Evolutionary conservation across 1,140 invertebrate genomes (phyloP).

Genomic region (Drosophila arizonae): DNA sequence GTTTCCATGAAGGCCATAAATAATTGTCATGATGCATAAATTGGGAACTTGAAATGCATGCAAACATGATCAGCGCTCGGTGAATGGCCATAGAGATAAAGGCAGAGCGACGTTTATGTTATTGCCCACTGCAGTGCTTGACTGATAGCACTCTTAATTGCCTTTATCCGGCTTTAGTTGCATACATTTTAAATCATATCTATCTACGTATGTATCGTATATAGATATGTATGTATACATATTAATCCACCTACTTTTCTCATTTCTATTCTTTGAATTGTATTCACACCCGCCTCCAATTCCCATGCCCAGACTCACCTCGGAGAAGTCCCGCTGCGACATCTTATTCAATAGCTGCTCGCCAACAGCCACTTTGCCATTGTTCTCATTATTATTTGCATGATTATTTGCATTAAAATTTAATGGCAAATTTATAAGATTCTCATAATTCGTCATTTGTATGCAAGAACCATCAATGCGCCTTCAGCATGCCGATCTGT

Average conservation of each 20-base stretch:
- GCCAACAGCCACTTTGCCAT: conserved; percentile 63
- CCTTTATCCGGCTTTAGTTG: background rate
- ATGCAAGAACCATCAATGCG: conserved; percentile 62
- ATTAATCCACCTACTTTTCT: background rate
- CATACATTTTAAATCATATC: too few species aligned
- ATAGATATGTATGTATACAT: too few species aligned
- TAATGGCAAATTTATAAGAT: conserved; percentile 81
- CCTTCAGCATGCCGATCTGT: conserved; percentile 53
- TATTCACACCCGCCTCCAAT: conserved; percentile 23
- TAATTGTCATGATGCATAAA: conserved; percentile 65
- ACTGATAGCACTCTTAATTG: background rate
- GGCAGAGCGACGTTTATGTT: conserved; percentile 4
- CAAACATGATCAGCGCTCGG: conserved; percentile 5
- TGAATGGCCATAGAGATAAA: background rate
- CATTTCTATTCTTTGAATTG: background rate
- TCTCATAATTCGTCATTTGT: conserved; percentile 83
- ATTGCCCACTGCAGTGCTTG: conserved; percentile 5
- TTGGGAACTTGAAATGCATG: conserved; percentile 52
- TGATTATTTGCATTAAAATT: conserved; percentile 78
- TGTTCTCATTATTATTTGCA: conserved; percentile 69
- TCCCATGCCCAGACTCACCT: conserved; percentile 65
- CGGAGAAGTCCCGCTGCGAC: conserved; percentile 81
- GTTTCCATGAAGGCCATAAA: conserved; percentile 65
- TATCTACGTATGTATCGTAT: too few species aligned
- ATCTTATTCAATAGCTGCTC: conserved; percentile 78